Evolutionary conservation across 2,113 vertebrate genomes (phyloP).

Genomic region (Zosterops pallidus): DNA sequence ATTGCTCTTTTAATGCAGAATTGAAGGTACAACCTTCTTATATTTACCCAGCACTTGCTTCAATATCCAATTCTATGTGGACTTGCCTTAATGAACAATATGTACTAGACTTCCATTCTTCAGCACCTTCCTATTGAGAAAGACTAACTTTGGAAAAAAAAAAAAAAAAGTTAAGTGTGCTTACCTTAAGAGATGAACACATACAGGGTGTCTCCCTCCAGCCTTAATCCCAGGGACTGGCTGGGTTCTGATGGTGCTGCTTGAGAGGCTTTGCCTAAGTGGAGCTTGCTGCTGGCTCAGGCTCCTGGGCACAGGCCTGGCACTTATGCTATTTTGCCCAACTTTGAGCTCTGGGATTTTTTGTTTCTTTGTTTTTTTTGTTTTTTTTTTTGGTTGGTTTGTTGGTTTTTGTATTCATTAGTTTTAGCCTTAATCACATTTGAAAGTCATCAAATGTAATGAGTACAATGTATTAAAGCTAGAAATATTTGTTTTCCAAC

Average conservation of each 20-base stretch:
- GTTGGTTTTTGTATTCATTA: background rate
- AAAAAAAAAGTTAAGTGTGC: rapidly evolving
- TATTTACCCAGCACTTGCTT: slow-evolving; percentile 4
- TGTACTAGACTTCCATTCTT: background rate
- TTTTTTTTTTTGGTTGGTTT: too few species aligned
- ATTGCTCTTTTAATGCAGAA: slow-evolving; percentile 60
- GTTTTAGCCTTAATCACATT: background rate
- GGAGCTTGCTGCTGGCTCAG: background rate
- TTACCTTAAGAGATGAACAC: background rate
- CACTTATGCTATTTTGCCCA: background rate
- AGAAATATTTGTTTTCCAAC: background rate
- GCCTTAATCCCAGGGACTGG: background rate
- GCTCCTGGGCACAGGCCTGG: background rate
- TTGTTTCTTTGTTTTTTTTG: background rate
- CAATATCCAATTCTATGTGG: background rate
- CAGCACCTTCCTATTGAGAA: background rate
- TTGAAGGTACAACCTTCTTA: background rate
- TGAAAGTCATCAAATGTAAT: background rate
- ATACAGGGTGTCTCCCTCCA: background rate
- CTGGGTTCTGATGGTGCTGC: rapidly evolving
- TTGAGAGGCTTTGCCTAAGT: background rate
- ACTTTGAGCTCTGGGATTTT: background rate
- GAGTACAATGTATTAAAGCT: background rate
- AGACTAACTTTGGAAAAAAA: background rate
- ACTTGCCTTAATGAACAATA: background rate